A percentile compares a stretch with the other conserved stretches of the same genome.
Evolutionary conservation across 2,888 invertebrate species (phyloP).

Genomic region (Sarcophaga rosellei): DNA sequence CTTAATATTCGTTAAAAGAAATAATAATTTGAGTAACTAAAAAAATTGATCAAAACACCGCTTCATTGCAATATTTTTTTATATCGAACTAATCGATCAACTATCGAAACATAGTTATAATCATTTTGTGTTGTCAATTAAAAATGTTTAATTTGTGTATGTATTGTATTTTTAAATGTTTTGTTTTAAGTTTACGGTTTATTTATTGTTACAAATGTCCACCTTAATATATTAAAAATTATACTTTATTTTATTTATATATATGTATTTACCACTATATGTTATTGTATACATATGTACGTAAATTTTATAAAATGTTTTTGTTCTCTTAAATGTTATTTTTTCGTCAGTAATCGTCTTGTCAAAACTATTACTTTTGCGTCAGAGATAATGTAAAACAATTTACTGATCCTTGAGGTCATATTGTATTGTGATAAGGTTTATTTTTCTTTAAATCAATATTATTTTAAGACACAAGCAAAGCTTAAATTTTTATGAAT

Average conservation of each 20-base stretch:
- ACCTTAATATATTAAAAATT: neutral
- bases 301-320: neutral
- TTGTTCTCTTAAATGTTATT: neutral
- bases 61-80: slow-evolving; percentile 61
- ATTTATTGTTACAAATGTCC: neutral
- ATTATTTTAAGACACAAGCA: neutral
- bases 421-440: slow-evolving; percentile 20
- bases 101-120: slow-evolving; percentile 19
- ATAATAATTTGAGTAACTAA: slow-evolving; percentile 32
- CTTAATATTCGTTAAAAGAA: slow-evolving; percentile 12
- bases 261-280: neutral
- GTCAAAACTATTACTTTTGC: neutral
- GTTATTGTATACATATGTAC: too few relatives aligned
- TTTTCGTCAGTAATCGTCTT: neutral
- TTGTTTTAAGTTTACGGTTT: neutral
- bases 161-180: too few relatives aligned
- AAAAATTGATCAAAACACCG: slow-evolving; percentile 43
- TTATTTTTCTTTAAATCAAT: slow-evolving; percentile 11
- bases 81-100: slow-evolving; percentile 35
- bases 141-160: neutral
- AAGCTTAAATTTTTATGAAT: neutral
- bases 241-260: neutral
- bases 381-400: neutral
- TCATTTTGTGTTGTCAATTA: slow-evolving; percentile 39
- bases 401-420: slow-evolving; percentile 35